Evolutionary conservation across 2,797 vertebrate genomes (phyloP), one percentile per base, ranked within the genome.

Genomic region (Antrozous pallidus): DNA sequence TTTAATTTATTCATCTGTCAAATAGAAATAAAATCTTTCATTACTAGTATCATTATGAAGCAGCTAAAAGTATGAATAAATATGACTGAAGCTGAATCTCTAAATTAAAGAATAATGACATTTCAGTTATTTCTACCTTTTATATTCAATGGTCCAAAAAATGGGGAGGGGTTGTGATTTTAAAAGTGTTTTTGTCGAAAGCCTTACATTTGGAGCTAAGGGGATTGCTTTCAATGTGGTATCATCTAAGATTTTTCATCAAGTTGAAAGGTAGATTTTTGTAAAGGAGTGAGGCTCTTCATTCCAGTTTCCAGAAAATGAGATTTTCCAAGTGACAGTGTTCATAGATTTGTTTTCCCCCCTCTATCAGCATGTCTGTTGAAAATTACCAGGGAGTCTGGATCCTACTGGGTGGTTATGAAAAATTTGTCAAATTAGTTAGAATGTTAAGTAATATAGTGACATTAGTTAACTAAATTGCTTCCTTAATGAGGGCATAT

Each of bases 401-500:
- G 38, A 91, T 96, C 95, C 90, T 93, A 95, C 96, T 91, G 93
- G 82, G 95, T 94, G 95, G 81, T 95, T 96, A 94, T 96, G 94
- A 96, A 96, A 95, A 89, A 95, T 90, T 90, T 95, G 92, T 97
- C 90, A 95, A 77, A 96, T 95, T 96, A 87, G 81, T 95, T 93
- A 91, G 92, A 95, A 69, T 94, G 82, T 92, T 96, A 54, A 58
- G 94, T 97, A 95, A 95, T 96, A 95, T 67, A 95, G 82, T 74
- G 73, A 71, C 88, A 93, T 97, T 96, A 97, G 92, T 97, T 96
- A 97, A 81, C 92, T 86, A 95, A 97, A 96, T 97, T 96, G 93
- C 86, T 96, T 95, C 79, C 65, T 95, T 96, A 96, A 96, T 97
- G 96, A 97, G 94, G 49, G 71, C 90, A 75, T 84, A 85, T 97